Conservation (phyloP, 2,797 vertebrate genomes). For the Eulemur albifrons region DNA sequence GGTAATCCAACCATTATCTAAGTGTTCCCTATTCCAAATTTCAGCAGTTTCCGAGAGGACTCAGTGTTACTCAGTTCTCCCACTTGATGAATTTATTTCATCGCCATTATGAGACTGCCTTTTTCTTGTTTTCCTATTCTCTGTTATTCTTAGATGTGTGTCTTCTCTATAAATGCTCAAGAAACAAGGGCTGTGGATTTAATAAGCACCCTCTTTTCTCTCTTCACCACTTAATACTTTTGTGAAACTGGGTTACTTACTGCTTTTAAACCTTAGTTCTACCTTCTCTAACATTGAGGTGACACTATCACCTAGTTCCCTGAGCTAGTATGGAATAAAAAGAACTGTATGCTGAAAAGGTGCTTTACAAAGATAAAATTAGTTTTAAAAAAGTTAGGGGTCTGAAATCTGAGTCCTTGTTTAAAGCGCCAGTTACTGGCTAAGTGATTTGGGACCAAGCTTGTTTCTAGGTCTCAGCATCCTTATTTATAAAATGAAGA, state of each 20-base stretch:
- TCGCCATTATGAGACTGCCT: neutral
- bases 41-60: slow-evolving; percentile 46
- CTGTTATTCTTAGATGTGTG: slow-evolving; percentile 6
- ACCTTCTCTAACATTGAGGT: neutral
- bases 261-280: slow-evolving; percentile 29
- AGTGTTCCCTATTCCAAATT: slow-evolving; percentile 48
- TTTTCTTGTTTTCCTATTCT: neutral
- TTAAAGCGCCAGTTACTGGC: slow-evolving; percentile 36
- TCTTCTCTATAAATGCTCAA: slow-evolving; percentile 40
- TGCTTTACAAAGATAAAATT: slow-evolving; percentile 10
- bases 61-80: slow-evolving; percentile 38
- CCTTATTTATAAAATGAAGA: slow-evolving; percentile 23
- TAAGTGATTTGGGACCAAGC: neutral
- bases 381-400: neutral
- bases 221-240: neutral
- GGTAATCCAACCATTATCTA: slow-evolving; percentile 56
- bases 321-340: slow-evolving; percentile 27
- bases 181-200: neutral
- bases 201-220: neutral
- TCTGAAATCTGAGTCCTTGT: slow-evolving; percentile 34
- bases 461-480: neutral
- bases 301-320: neutral
- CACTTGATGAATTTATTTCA: slow-evolving; percentile 44
- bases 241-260: neutral
- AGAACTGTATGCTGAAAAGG: slow-evolving; percentile 5